Evolutionary conservation across 2,888 invertebrate genomes (phyloP).

Genomic region (Danaus chrysippus): DNA sequence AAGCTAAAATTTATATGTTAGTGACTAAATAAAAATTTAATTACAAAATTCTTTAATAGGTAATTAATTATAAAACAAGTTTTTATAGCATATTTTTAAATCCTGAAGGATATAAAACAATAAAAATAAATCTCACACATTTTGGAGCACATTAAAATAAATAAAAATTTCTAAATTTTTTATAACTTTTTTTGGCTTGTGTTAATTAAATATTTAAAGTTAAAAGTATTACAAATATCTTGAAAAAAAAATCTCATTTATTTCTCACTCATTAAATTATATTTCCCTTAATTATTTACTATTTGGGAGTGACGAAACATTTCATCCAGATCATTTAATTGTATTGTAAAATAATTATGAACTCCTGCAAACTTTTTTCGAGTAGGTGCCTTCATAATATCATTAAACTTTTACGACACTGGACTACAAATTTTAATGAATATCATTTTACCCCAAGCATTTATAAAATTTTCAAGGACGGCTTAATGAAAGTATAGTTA

Average conservation of each 20-base stretch:
- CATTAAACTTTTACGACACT: constrained; percentile 24
- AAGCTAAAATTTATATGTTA: too few species aligned
- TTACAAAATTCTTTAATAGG: too few species aligned
- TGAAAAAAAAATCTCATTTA: background rate
- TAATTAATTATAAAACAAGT: too few species aligned
- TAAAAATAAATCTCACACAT: too few species aligned
- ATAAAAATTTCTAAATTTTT: too few species aligned
- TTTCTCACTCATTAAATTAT: background rate
- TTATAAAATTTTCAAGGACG: constrained; percentile 29
- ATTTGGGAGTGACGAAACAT: constrained; percentile 11
- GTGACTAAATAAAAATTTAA: too few species aligned
- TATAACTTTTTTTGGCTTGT: too few species aligned
- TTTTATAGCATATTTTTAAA: too few species aligned
- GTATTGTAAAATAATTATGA: constrained; percentile 11
- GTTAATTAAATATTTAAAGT: too few species aligned
- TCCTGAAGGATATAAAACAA: too few species aligned
- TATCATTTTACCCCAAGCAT: constrained; percentile 29
- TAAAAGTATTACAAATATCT: background rate
- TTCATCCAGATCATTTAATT: constrained; percentile 17
- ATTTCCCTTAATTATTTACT: background rate
- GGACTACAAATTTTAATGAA: constrained; percentile 27
- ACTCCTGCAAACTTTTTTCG: constrained; percentile 18
- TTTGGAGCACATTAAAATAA: too few species aligned
- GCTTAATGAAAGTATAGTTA: constrained; percentile 25
- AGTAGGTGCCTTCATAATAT: constrained; percentile 16